Evolutionary conservation across 92 coral and sea anemone species (phyloP).

Genomic region (Virgularia gustaviana): DNA sequence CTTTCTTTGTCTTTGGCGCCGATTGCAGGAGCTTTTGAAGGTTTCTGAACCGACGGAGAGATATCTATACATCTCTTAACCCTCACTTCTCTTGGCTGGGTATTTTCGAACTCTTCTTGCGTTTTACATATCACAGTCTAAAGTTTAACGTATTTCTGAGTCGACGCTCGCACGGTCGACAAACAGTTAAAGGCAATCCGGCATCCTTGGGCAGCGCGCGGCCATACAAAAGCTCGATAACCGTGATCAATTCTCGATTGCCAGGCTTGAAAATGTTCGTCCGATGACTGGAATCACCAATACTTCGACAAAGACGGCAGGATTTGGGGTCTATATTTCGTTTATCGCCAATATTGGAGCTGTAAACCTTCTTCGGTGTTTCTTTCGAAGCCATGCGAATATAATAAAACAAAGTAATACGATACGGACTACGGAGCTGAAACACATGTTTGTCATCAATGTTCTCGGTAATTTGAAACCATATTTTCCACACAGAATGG

Average conservation of each 20-base stretch:
- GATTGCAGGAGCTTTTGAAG: not conserved
- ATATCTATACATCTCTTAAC: not conserved
- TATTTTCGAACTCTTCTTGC: not conserved
- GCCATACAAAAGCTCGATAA: not conserved
- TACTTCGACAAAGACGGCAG: conserved; percentile 5
- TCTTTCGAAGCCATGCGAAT: conserved; percentile 4
- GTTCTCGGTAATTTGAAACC: too few relatives aligned
- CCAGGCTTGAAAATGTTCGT: conserved; percentile 1
- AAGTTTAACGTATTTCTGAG: not conserved
- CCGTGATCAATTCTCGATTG: too few relatives aligned
- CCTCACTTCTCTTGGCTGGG: not conserved
- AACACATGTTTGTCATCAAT: conserved; percentile 2
- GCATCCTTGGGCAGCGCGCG: not conserved
- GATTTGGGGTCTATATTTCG: conserved; percentile 10
- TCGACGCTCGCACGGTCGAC: conserved; percentile 2
- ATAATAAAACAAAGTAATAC: not conserved
- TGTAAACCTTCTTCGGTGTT: not conserved
- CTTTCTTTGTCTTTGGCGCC: not conserved
- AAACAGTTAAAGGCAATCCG: conserved; percentile 13
- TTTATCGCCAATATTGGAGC: too few relatives aligned
- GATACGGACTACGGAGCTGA: not conserved
- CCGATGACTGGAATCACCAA: conserved; percentile 15
- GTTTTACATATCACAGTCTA: not conserved
- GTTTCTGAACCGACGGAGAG: conserved; percentile 6
- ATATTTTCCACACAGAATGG: too few relatives aligned